Conservation (phyloP, 2,797 vertebrate genomes). For the Ambastaia sidthimunki region DNA sequence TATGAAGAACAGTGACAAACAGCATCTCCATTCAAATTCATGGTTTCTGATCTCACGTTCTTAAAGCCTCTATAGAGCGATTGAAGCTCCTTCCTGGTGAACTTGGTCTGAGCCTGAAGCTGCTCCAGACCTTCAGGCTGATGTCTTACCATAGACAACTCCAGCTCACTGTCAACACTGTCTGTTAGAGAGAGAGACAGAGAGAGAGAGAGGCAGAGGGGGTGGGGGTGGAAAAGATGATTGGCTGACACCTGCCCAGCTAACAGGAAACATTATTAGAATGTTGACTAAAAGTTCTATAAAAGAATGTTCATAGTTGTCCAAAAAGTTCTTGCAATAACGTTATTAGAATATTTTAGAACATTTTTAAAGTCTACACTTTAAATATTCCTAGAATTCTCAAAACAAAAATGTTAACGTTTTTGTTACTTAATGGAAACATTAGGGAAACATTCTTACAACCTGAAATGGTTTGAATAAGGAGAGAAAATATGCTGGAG, state of each 20-base stretch:
- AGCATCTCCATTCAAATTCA: neutral
- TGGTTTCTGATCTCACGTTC: slow-evolving; percentile 78
- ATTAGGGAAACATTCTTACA: too few species aligned
- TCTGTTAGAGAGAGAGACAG: slow-evolving; percentile 74
- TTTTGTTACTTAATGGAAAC: too few species aligned
- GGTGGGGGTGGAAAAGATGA: neutral
- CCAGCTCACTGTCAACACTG: slow-evolving; percentile 82
- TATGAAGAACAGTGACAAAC: too few species aligned
- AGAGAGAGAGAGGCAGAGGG: slow-evolving; percentile 22
- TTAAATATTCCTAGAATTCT: too few species aligned
- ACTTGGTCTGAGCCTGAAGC: slow-evolving; percentile 90
- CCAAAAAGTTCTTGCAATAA: too few species aligned
- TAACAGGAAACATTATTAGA: too few species aligned
- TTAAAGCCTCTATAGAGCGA: slow-evolving; percentile 96
- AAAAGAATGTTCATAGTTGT: too few species aligned
- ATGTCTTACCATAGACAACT: slow-evolving; percentile 85
- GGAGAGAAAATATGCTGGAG: slow-evolving; percentile 41
- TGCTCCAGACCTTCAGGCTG: slow-evolving; percentile 91
- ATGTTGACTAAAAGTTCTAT: too few species aligned
- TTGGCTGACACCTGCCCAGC: neutral
- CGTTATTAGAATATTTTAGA: too few species aligned
- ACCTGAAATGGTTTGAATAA: neutral
- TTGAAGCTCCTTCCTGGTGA: slow-evolving; percentile 91
- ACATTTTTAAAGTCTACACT: too few species aligned
- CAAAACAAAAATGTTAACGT: too few species aligned